Evolutionary conservation across 2,888 invertebrate genomes (phyloP).

Genomic region (Amaurobius ferox): DNA sequence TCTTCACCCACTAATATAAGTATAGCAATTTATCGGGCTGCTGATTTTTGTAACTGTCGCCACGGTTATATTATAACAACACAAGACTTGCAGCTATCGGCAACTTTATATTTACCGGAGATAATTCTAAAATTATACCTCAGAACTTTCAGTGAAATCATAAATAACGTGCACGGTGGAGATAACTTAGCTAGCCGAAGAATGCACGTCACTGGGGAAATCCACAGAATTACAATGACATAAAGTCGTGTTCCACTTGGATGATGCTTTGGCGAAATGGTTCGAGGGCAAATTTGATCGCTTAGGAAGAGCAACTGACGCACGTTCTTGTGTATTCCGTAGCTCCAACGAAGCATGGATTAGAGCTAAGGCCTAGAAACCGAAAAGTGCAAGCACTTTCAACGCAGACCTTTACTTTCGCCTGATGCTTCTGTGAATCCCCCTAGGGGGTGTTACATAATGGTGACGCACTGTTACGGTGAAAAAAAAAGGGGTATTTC

Average conservation of each 20-base stretch:
- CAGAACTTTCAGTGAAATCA: no score
- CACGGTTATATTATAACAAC: no score
- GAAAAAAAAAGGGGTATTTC: neutral
- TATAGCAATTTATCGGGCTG: no score
- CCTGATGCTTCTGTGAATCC: neutral
- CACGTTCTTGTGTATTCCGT: neutral
- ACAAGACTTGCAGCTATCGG: no score
- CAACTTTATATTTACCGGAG: no score
- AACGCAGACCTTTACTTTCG: neutral
- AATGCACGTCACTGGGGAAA: neutral
- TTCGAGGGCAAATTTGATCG: neutral
- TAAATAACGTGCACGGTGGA: no score
- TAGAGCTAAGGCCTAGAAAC: neutral
- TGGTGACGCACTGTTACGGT: neutral
- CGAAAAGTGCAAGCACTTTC: neutral
- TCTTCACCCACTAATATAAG: no score
- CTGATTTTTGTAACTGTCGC: no score
- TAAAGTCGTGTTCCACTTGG: neutral
- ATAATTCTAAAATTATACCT: no score
- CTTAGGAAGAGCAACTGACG: neutral
- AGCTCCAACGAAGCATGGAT: neutral
- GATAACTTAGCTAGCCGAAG: neutral
- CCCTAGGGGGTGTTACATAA: neutral
- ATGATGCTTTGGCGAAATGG: neutral
- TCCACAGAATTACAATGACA: neutral